Evolutionary conservation across 1,140 invertebrate genomes (phyloP).

Genomic region (Bombyx mandarina): DNA sequence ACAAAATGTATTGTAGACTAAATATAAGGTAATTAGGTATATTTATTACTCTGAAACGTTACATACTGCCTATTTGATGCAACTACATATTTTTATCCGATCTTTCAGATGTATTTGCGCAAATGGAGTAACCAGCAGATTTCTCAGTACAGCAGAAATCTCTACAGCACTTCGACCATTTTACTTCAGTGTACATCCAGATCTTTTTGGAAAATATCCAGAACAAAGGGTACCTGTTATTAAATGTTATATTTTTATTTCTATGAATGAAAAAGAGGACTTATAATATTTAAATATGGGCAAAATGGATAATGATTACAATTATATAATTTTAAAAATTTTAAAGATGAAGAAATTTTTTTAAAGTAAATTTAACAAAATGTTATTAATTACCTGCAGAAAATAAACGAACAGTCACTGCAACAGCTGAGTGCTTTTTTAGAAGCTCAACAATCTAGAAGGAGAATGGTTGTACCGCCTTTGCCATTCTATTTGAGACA

Average conservation of each 20-base stretch:
- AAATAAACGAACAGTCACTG: constrained; percentile 91
- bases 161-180: constrained; percentile 92
- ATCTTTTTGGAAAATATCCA: constrained; percentile 93
- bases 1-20: constrained; percentile 41
- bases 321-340: too few species aligned
- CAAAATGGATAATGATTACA: too few species aligned
- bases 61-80: background rate
- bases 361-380: too few species aligned
- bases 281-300: too few species aligned
- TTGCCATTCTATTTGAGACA: constrained; percentile 84
- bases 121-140: constrained; percentile 36
- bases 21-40: constrained; percentile 29
- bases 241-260: constrained; percentile 1
- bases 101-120: constrained; percentile 32
- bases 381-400: constrained; percentile 61
- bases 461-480: constrained; percentile 71
- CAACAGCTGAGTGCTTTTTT: constrained; percentile 89
- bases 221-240: constrained; percentile 77
- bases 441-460: constrained; percentile 78
- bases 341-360: too few species aligned
- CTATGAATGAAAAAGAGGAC: too few species aligned
- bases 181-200: constrained; percentile 95
- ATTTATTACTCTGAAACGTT: background rate
- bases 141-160: constrained; percentile 77
- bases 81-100: background rate